Evolutionary conservation across 2,888 invertebrate genomes (phyloP).

Genomic region (Lochmaea capreae): DNA sequence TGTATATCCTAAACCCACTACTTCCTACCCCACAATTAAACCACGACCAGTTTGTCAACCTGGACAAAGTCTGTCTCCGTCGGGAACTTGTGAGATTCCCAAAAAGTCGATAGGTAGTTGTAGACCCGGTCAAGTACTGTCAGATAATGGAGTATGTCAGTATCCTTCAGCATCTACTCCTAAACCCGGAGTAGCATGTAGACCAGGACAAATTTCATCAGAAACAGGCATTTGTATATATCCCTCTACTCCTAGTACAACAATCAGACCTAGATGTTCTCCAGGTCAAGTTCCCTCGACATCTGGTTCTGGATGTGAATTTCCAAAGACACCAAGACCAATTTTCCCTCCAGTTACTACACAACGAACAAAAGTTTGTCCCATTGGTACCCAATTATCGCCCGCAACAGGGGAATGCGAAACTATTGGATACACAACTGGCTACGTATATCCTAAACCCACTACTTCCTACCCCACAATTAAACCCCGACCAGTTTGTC

Average conservation of each 20-base stretch:
- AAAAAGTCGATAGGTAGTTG: constrained; percentile 55
- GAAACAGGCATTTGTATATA: constrained; percentile 20
- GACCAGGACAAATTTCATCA: constrained; percentile 37
- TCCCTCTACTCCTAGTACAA: constrained; percentile 22
- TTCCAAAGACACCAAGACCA: constrained; percentile 31
- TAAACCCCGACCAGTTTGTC: constrained; percentile 34
- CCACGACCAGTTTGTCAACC: constrained; percentile 35
- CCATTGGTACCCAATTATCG: constrained; percentile 37
- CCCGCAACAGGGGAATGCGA: constrained; percentile 28
- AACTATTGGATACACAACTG: constrained; percentile 19
- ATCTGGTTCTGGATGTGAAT: constrained; percentile 42
- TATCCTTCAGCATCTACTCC: constrained; percentile 28
- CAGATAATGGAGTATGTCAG: constrained; percentile 36
- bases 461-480: constrained; percentile 25
- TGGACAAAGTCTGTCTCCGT: constrained; percentile 47
- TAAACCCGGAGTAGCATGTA: constrained; percentile 54
- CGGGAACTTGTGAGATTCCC: constrained; percentile 38
- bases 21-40: constrained; percentile 58
- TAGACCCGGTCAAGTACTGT: constrained; percentile 55
- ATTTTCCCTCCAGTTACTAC: background rate
- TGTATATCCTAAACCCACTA: constrained; percentile 15
- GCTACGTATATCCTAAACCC: constrained; percentile 42
- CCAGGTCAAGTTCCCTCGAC: constrained; percentile 42
- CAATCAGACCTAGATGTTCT: constrained; percentile 26
- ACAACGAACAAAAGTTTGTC: constrained; percentile 13